Evolutionary conservation across 2,797 vertebrate genomes (phyloP).

Genomic region (Taeniopygia guttata): DNA sequence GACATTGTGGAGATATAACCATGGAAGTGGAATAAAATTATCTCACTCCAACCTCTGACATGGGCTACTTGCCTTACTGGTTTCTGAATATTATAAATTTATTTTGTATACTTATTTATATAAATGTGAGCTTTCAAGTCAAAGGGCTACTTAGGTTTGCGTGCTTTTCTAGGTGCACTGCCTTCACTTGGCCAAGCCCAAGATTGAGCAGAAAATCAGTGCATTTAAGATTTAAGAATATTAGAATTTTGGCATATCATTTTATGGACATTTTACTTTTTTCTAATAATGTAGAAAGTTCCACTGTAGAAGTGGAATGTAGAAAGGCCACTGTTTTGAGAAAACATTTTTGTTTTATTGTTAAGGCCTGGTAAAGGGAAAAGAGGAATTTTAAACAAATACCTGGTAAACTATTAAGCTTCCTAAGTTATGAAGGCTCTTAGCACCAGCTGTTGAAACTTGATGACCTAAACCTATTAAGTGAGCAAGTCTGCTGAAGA

Average conservation of each 20-base stretch:
- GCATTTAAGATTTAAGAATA: neutral
- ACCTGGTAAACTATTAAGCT: constrained; percentile 66
- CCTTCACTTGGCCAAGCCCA: neutral
- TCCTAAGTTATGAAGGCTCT: constrained; percentile 66
- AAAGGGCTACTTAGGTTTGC: neutral
- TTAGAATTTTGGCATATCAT: neutral
- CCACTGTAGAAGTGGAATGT: neutral
- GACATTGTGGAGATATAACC: neutral
- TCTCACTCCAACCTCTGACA: neutral
- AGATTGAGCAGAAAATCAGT: neutral
- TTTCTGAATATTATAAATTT: neutral
- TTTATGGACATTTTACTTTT: neutral
- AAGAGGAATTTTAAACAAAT: constrained; percentile 67
- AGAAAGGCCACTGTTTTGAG: neutral
- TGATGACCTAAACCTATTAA: constrained; percentile 67
- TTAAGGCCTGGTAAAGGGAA: constrained; percentile 5
- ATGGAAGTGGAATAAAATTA: neutral
- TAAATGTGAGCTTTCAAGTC: neutral
- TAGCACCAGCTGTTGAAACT: constrained; percentile 69
- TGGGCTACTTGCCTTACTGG: neutral
- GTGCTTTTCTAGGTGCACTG: neutral
- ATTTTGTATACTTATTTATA: neutral
- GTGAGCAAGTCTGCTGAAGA: constrained; percentile 52
- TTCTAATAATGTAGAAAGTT: neutral
- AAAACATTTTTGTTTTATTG: constrained; percentile 14